Evolutionary conservation across 2,888 invertebrate species (phyloP), one percentile per base, ranked within the genome.

Genomic region (Drosophila cyrtoloma): DNA sequence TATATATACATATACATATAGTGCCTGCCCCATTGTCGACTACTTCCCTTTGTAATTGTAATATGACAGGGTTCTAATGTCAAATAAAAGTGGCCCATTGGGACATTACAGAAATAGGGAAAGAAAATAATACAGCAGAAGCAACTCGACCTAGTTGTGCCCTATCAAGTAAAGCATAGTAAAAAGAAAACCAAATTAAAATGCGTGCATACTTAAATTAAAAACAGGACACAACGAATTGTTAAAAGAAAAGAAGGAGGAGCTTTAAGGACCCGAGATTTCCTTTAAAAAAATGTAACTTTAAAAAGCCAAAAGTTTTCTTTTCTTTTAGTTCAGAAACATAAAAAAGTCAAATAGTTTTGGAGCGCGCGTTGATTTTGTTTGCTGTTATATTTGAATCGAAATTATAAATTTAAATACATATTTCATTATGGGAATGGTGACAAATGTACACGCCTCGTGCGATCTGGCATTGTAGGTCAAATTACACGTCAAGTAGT

Each of bases 341-440:
- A 12, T 7, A n/a, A 22, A 16, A 51, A 3, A 32, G 5, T 16
- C 22, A 16, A 55, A 19, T 14, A 37, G 30, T 42, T 26, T 35
- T 32, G 35, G 22, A 35, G 53, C 30, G 19, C 26, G 19, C 16
- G 30, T 35, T 50, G 14, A 56, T 14, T 50, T 53, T 42, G 47
- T 28, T 51, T 52, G 44, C 32, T 62, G 47, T 63, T 57, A 61
- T 53, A 65, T 44, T 60, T 58, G 61, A 42, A 47, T 61, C 37
- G 59, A 66, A 59, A 55, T 44, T 30, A 32, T 58, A 51, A 72
- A 64, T 53, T 67, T 53, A 67, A 71, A 81, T 84, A 32, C 51
- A 72, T 78, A 64, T 84, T 82, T 78, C 58, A 82, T 63, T 60
- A 68, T 88, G 79, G 68, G 75, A 74, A 78, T 44, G 56, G 60